Base-by-base conservation (phyloP, 2,797 vertebrate species). In the Rhinella marina region DNA sequence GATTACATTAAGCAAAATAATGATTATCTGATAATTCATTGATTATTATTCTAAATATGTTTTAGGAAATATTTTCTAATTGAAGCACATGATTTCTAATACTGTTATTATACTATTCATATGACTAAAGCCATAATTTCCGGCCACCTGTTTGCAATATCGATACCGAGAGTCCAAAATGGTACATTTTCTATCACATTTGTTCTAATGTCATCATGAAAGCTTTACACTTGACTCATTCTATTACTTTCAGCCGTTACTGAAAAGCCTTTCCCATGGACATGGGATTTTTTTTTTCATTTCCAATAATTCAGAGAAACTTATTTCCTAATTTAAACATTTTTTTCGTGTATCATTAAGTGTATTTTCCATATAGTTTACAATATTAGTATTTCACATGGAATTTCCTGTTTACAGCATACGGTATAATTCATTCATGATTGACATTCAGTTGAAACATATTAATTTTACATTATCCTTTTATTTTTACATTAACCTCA, bases 141-240 rank as follows among this genome's bases (percentile, higher is more conserved):
- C 86, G 21, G 68, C 48, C 86, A 87, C 86, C 86, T 87, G 86
- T 75, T 75, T 61, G 66, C 73, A 54, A 21, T 70, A 3, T 32
- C 70, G 19, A 8, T 23, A 25, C 48, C 70, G 59, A 41, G 29
- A 86, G 27, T 80, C 50, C 52, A 70, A 10, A 23, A 29, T 41
- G 9, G 54, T 19, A 52, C 75, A 66, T 72, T 32, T 64, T 86
- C 75, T 14, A n/a, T 21, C 59, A 85, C 64, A 16, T 19, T 27
- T 83, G 52, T 83, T 27, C 17, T 25, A 7, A 50, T 57, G 25
- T 83, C 32, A 85, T 59, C 52, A 64, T 68, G 76, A 86, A 86
- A 86, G 62, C 19, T 32, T 79, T 54, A 23, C 17, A n/a, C 64
- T 54, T 70, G 76, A 79, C 85, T 86, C 61, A 86, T 57, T 56